Conservation (phyloP, 2,797 vertebrate genomes). For the Gastrophryne carolinensis region DNA sequence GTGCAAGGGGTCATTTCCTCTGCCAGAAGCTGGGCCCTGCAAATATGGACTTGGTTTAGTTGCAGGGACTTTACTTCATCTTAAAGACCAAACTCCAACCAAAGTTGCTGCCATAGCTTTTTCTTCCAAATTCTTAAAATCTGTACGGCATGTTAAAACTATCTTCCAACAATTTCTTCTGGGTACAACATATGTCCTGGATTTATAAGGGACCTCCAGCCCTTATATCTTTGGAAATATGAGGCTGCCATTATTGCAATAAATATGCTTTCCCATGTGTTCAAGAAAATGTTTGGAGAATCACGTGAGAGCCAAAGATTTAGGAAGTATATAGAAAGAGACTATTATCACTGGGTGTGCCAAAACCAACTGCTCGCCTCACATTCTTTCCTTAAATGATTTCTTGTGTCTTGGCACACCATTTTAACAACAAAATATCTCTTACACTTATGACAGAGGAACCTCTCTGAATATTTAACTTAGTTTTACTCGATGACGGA, state of each 20-base stretch:
- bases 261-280: neutral
- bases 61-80: no score
- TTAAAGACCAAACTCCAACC: no score
- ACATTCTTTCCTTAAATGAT: neutral
- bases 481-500: conserved; percentile 10
- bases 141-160: no score
- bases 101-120: no score
- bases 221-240: no score
- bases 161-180: no score
- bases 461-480: conserved; percentile 17
- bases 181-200: no score
- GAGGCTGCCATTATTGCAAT: neutral
- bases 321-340: neutral
- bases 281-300: neutral
- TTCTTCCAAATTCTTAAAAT: no score
- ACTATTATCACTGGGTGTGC: neutral
- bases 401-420: conserved; percentile 7
- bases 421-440: conserved; percentile 9
- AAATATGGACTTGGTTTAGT: no score
- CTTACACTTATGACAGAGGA: conserved; percentile 23
- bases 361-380: neutral
- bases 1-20: no score
- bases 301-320: neutral
- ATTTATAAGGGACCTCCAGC: no score
- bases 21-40: no score